Base-by-base conservation (phyloP, 2,888 invertebrate genomes). In the Stomorhina lunata region DNA sequence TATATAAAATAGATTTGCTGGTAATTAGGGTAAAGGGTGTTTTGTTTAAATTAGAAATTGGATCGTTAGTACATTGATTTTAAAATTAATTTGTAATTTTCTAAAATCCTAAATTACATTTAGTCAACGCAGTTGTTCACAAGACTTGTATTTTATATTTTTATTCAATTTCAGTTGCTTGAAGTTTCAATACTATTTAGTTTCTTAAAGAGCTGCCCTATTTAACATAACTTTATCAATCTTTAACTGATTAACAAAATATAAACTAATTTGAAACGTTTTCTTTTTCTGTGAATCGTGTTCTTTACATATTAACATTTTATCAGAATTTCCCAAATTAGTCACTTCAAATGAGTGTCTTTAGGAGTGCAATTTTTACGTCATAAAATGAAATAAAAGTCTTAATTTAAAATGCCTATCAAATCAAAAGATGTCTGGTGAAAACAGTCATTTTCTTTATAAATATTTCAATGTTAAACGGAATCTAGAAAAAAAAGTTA, bases 291-390 rank as follows among this genome's bases (percentile, higher is more conserved):
- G 40, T 55, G 22, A 32, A 25, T 17, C 9, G n/a, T 15, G 71
- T 48, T 59, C 17, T 27, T 71, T 43, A 63, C 48, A 63, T 34
- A 15, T 45, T 45, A 22, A 15, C 4, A 43, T 20, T 61, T 61
- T n/a, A 53, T 29, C 29, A 1, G 15, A 32, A 7, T 45, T 57
- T 45, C 37, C 55, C 66, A 55, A 57, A n/a, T 66, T 65, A 66
- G 15, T 61, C 37, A 61, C 10, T 10, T n/a, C 22, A 9, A n/a
- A 20, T 40, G n/a, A 63, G 9, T 50, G 6, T 17, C 27, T 7
- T 22, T 66, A 61, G 17, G 22, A 25, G 27, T 69, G 20, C 5
- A 25, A 45, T 57, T 57, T 65, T 25, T 1, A 34, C 20, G 17
- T 57, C 22, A 57, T 32, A 43, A 27, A 1, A 4, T 15, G 0